Evolutionary conservation across 1,140 invertebrate genomes (phyloP).

Genomic region (Leptinotarsa texana): DNA sequence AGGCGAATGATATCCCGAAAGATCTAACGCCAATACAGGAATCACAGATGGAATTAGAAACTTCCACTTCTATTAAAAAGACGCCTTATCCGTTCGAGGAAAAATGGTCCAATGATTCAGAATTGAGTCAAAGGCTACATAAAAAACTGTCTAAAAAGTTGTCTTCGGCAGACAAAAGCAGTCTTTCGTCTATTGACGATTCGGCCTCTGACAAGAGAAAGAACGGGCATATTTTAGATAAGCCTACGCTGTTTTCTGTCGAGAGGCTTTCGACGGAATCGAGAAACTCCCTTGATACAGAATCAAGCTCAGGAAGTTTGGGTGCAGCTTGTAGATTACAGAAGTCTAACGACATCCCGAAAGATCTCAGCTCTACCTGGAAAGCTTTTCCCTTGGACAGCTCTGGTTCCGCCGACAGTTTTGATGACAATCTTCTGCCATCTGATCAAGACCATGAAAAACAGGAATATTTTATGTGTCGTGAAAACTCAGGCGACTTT

Average conservation of each 20-base stretch:
- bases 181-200: slow-evolving; percentile 52
- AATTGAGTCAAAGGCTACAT: slow-evolving; percentile 51
- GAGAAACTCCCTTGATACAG: slow-evolving; percentile 68
- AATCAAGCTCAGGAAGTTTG: slow-evolving; percentile 74
- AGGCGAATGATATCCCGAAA: slow-evolving; percentile 48
- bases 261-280: slow-evolving; percentile 62
- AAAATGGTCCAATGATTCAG: slow-evolving; percentile 55
- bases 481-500: slow-evolving; percentile 49
- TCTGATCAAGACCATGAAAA: slow-evolving; percentile 68
- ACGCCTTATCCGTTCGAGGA: slow-evolving; percentile 54
- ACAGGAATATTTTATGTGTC: slow-evolving; percentile 58
- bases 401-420: slow-evolving; percentile 74
- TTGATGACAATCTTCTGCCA: slow-evolving; percentile 79
- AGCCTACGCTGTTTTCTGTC: slow-evolving; percentile 45
- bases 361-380: slow-evolving; percentile 77
- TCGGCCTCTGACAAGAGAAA: slow-evolving; percentile 43
- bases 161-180: slow-evolving; percentile 50
- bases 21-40: slow-evolving; percentile 49
- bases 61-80: slow-evolving; percentile 42
- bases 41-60: slow-evolving; percentile 34
- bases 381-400: slow-evolving; percentile 79
- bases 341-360: slow-evolving; percentile 62
- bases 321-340: slow-evolving; percentile 62
- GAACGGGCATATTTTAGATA: slow-evolving; percentile 42
- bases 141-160: slow-evolving; percentile 52